These are phyloP conservation scores for Isotomurus palustris DNA, from an alignment of 2,888 invertebrate genomes.

Conservation along the genomic window DNA sequence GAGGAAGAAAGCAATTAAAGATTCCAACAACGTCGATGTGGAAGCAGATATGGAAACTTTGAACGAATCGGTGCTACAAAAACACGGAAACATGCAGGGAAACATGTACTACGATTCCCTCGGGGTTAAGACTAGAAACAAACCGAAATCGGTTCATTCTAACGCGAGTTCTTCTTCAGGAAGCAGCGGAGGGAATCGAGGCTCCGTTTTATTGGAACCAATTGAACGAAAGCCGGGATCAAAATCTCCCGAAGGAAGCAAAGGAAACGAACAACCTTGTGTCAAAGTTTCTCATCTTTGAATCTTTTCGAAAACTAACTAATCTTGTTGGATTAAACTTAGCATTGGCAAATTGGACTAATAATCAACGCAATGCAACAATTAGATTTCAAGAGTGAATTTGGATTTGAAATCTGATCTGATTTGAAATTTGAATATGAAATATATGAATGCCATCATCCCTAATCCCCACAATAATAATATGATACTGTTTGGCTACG, in stretches of 20 bases:
- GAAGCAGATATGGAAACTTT: constrained; percentile 32
- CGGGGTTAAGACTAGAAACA: constrained; percentile 15
- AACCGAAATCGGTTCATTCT: constrained; percentile 21
- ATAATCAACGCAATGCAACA: no score
- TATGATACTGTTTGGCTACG: no score
- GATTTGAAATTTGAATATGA: background rate
- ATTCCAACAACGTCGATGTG: constrained; percentile 20
- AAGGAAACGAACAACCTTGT: background rate
- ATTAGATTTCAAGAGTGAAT: background rate
- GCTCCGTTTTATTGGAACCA: background rate
- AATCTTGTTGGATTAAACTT: background rate
- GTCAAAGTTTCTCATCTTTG: constrained; percentile 9
- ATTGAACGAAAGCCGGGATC: constrained; percentile 5
- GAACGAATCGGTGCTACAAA: constrained; percentile 24
- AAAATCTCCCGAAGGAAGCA: background rate
- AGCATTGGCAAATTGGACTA: no score
- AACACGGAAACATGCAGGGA: background rate
- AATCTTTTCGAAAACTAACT: background rate
- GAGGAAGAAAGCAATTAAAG: no score
- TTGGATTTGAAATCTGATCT: background rate
- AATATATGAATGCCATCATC: no score
- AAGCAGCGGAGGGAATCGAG: background rate
- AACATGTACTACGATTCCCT: background rate
- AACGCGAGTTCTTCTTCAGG: constrained; percentile 2
- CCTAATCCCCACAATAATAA: no score